Conservation (phyloP, 2,113 vertebrate species). For the Barnardius zonarius region DNA sequence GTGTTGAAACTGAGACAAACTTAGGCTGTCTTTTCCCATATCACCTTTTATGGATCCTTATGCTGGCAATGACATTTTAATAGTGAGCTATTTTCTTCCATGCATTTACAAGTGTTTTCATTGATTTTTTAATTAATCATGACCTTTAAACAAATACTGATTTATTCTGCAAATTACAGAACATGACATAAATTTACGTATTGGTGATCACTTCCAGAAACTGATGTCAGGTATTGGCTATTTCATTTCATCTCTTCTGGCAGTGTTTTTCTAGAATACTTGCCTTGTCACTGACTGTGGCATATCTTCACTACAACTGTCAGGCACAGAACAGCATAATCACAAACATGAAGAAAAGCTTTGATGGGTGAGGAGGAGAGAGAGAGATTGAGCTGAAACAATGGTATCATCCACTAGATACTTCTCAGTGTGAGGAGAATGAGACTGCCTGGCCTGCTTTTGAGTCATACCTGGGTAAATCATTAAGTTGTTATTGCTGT, state of each 20-base stretch:
- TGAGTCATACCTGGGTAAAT: neutral
- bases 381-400: neutral
- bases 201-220: neutral
- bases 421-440: neutral
- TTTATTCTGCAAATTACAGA: neutral
- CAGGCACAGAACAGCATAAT: neutral
- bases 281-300: neutral
- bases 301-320: conserved; percentile 20
- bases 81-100: neutral
- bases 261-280: neutral
- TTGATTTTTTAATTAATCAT: neutral
- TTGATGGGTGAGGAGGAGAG: neutral
- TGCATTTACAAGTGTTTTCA: neutral
- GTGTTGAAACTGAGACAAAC: neutral
- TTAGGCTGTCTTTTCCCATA: neutral
- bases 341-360: neutral
- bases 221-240: neutral
- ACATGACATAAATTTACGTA: neutral
- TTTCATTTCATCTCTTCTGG: neutral
- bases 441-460: neutral
- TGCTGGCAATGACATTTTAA: neutral
- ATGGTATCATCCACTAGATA: neutral
- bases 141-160: neutral
- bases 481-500: neutral
- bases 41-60: neutral